Base-by-base conservation (phyloP, 2,888 invertebrate genomes). In the Sipunculus nudus region DNA sequence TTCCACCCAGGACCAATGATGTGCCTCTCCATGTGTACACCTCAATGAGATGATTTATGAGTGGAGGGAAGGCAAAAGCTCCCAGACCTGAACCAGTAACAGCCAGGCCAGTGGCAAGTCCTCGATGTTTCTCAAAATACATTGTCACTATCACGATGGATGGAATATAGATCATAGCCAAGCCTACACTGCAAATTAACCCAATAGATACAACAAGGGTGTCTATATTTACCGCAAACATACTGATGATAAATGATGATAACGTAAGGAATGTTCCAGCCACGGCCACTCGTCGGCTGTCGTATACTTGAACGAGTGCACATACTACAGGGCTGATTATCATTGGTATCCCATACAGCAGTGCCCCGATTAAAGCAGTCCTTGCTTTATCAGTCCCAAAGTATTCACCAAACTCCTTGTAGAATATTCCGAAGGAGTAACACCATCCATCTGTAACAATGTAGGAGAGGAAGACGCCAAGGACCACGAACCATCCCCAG, bases 31-130 rank as follows among this genome's bases (percentile, higher is more conserved):
- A 77, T 10, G 57, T 50, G 47, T 72, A 75, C 16, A 39, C 21
- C 4, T 52, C 52, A 29, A 69, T 58, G 23, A 76, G 58, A n/a
- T 39, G 55, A 21, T 68, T 61, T 21, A 67, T 61, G 16, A 77
- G 41, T 0, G 70, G 71, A 10, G 73, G 71, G 55, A 73, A 75
- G 21, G 63, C 55, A 35, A 75, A 59, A 4, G 69, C 63, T 19
- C 75, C 75, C 8, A 74, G 50, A 1, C 75, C 75, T 21, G 75
- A 74, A 16, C 75, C 75, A n/a, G 68, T 63, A 8, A 73, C 68
- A 8, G 74, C 72, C 6, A 75, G 50, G 2, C 72, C 74, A 2
- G 67, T 70, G 1, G 68, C 71, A 8, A 71, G 53, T 10, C 71
- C 71, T 47, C 71, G 53, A 6, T 61, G 40, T 35, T 66, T 61